These are phyloP conservation scores for Catajapyx aquilonaris DNA, from an alignment of 1,140 invertebrate genomes.

Conservation along the genomic window DNA sequence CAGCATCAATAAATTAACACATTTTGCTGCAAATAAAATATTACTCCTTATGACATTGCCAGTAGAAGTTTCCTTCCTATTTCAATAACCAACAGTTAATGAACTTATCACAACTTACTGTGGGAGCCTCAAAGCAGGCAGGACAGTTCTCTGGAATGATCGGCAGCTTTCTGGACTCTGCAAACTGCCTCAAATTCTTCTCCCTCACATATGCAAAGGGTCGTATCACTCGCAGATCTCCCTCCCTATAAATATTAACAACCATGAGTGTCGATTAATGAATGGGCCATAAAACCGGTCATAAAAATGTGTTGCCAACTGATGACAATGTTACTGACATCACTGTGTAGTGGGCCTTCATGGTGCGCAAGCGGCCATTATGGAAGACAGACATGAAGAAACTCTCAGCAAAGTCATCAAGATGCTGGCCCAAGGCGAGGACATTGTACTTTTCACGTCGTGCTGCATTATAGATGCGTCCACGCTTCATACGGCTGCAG, in stretches of 20 bases:
- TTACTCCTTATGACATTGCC: too few species aligned
- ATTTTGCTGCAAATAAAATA: too few species aligned
- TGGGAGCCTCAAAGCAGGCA: constrained; percentile 36
- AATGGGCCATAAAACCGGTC: too few species aligned
- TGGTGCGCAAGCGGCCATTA: constrained; percentile 49
- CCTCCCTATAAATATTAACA: constrained; percentile 31
- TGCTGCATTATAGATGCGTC: constrained; percentile 50
- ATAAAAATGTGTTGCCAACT: too few species aligned
- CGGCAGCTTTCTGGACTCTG: constrained; percentile 39
- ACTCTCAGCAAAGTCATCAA: constrained; percentile 64
- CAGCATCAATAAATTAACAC: too few species aligned
- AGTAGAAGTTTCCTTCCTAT: too few species aligned
- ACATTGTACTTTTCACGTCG: constrained; percentile 61
- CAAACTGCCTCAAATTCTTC: constrained; percentile 43
- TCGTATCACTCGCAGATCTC: constrained; percentile 59
- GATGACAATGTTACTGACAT: constrained; percentile 25
- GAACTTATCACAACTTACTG: constrained; percentile 27
- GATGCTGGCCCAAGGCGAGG: constrained; percentile 61
- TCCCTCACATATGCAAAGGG: constrained; percentile 74
- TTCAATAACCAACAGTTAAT: too few species aligned
- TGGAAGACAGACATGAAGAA: constrained; percentile 68
- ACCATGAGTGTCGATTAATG: too few species aligned
- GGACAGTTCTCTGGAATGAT: constrained; percentile 36
- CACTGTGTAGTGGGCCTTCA: constrained; percentile 59
- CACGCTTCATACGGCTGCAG: constrained; percentile 43